These are phyloP conservation scores for Leptinotarsa haldemani DNA, from an alignment of 2,888 invertebrate species.

Conservation along the genomic window DNA sequence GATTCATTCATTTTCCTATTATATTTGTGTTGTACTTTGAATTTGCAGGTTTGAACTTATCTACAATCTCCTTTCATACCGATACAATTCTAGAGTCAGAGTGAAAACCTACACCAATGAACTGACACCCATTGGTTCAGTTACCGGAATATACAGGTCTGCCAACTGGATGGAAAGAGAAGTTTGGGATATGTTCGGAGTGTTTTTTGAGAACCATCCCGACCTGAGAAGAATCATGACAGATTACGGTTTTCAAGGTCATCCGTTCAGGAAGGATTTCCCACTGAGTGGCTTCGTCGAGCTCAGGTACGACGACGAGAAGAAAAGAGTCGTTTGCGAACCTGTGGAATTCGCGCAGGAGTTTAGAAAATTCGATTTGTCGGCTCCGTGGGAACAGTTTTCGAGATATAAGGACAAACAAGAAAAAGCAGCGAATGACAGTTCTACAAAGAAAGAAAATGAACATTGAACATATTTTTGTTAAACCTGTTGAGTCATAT, in stretches of 20 bases:
- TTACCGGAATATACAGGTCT: constrained; percentile 81
- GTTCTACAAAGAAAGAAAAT: background rate
- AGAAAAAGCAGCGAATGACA: background rate
- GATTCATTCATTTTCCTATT: too few species aligned
- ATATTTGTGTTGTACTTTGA: too few species aligned
- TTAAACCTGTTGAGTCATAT: background rate
- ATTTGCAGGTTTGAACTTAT: constrained; percentile 81
- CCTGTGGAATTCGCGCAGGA: constrained; percentile 97
- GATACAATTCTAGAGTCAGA: constrained; percentile 90
- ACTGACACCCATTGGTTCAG: constrained; percentile 90
- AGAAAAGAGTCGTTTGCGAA: constrained; percentile 94
- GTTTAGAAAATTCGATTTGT: constrained; percentile 95
- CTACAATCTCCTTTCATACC: constrained; percentile 91
- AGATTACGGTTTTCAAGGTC: constrained; percentile 99
- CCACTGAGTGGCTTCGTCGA: constrained; percentile 97
- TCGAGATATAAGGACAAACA: constrained; percentile 69
- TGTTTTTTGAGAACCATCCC: constrained; percentile 97
- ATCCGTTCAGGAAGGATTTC: constrained; percentile 97
- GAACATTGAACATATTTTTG: background rate
- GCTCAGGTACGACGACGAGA: constrained; percentile 96
- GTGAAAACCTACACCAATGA: constrained; percentile 99
- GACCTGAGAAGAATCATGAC: constrained; percentile 96
- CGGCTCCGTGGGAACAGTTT: constrained; percentile 98
- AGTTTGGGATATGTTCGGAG: constrained; percentile 98
- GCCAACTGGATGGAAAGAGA: constrained; percentile 97